Conservation (phyloP, 2,797 vertebrate genomes). For the Tiaroga cobitis region DNA sequence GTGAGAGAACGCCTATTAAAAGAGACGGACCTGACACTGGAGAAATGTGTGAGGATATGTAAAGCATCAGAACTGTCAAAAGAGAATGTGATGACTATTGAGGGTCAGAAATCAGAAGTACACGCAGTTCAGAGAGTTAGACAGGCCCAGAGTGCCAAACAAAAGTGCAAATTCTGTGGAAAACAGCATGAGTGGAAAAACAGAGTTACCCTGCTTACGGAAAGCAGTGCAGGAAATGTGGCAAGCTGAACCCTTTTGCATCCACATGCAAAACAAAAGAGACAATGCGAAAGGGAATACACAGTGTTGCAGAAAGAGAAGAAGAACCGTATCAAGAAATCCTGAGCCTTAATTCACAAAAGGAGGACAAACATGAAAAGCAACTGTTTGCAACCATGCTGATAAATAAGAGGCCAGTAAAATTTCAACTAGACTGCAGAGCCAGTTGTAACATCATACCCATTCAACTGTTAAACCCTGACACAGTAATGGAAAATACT, state of each 20-base stretch:
- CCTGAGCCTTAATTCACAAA: too few relatives aligned
- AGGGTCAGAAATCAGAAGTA: slow-evolving; percentile 1
- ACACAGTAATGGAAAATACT: too few relatives aligned
- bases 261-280: neutral
- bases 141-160: neutral
- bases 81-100: slow-evolving; percentile 28
- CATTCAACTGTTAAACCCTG: too few relatives aligned
- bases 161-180: slow-evolving; percentile 22
- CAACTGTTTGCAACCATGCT: too few relatives aligned
- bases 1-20: slow-evolving; percentile 6
- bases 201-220: slow-evolving; percentile 10
- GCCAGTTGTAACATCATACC: too few relatives aligned
- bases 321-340: too few relatives aligned
- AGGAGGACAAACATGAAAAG: too few relatives aligned
- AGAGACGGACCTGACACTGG: slow-evolving; percentile 1
- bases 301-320: too few relatives aligned
- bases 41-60: slow-evolving; percentile 14
- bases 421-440: too few relatives aligned
- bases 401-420: too few relatives aligned
- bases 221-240: slow-evolving; percentile 14
- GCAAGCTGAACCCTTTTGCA: slow-evolving; percentile 26
- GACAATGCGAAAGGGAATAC: slow-evolving; percentile 34
- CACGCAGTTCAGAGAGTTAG: neutral
- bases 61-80: slow-evolving; percentile 43
- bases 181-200: slow-evolving; percentile 3